Conservation (phyloP, 2,888 invertebrate genomes). For the Dendrolimus pini region DNA sequence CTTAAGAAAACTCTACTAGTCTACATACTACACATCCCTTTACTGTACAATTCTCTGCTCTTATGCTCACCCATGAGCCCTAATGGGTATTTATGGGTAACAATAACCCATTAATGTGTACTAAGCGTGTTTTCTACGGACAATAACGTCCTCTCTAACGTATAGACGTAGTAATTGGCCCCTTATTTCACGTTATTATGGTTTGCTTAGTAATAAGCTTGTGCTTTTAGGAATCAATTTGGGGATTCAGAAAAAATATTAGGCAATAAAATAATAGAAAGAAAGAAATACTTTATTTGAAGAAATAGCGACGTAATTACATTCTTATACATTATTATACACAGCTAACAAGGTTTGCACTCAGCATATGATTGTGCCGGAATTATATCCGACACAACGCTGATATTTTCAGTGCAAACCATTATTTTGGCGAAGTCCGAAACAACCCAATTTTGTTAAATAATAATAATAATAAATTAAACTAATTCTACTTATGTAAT, state of each 20-base stretch:
- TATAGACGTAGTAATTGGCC: not conserved
- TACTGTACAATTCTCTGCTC: not conserved
- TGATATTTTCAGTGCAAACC: too few relatives aligned
- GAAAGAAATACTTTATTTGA: too few relatives aligned
- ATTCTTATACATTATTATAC: too few relatives aligned
- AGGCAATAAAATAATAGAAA: not conserved
- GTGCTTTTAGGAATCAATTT: slow-evolving; percentile 7
- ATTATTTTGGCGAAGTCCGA: too few relatives aligned
- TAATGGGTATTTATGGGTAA: slow-evolving; percentile 52
- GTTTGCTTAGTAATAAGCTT: not conserved
- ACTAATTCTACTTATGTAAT: too few relatives aligned
- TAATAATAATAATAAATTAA: too few relatives aligned
- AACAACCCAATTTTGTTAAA: too few relatives aligned
- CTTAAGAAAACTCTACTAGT: not conserved
- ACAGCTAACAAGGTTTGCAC: too few relatives aligned
- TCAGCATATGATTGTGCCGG: too few relatives aligned
- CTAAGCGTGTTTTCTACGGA: not conserved
- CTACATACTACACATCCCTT: not conserved
- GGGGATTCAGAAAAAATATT: slow-evolving; percentile 11
- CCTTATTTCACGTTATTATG: slow-evolving; percentile 2
- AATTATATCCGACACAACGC: too few relatives aligned
- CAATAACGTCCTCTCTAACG: not conserved
- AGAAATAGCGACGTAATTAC: too few relatives aligned
- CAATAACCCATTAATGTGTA: slow-evolving; percentile 46
- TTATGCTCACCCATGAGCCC: slow-evolving; percentile 5